Evolutionary conservation across 2,113 vertebrate genomes (phyloP), one percentile per base, ranked within the genome.

Genomic region (Leucopsar rothschildi): DNA sequence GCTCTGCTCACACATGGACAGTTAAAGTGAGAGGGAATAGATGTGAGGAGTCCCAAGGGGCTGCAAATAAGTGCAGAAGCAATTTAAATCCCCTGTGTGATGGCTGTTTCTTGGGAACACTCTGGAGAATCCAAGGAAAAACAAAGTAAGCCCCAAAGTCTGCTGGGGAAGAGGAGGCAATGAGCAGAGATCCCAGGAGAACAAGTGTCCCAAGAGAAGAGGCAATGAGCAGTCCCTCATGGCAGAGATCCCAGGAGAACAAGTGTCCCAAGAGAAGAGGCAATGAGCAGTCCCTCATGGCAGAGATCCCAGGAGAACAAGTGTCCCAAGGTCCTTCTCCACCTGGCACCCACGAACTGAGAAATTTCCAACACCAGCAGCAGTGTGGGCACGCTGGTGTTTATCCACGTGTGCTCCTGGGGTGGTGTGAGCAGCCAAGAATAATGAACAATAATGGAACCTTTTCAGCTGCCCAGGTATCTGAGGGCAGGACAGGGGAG

Each of bases 341-440:
- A 3, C 10, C 72, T 72, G 68, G 27, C n/a, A 53, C 24, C 37
- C 35, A 5, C 0, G 17, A 35, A 29, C 4, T 0, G 20, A 66
- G 79, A 31, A 1, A 40, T 53, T 31, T 50, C 75, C 75, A 28
- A 8, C 9, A 19, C 3, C 69, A 45, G 2, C 21, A 70, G 50
- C 4, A 0, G 4, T 2, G 80, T 70, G 71, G 76, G 66, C 66
- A 29, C 3, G 1, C 6, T 0, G 14, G 27, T 31, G 45, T 86
- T 80, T 56, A 17, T 33, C 64, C 11, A 4, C 0, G 0, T 4
- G n/a, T 11, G 35, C 2, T 35, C 31, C 65, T 10, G 76, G 66
- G 61, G 11, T 2, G 20, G 20, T 5, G 57, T 4, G n/a, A 84
- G 50, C 84, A 63, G 78, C 69, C 73, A 37, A 9, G 19, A 33